Percentiles rank a stretch among this genome's conserved stretches.
Conservation (phyloP, 2,888 invertebrate genomes). For the Amphiduros pacificus region DNA sequence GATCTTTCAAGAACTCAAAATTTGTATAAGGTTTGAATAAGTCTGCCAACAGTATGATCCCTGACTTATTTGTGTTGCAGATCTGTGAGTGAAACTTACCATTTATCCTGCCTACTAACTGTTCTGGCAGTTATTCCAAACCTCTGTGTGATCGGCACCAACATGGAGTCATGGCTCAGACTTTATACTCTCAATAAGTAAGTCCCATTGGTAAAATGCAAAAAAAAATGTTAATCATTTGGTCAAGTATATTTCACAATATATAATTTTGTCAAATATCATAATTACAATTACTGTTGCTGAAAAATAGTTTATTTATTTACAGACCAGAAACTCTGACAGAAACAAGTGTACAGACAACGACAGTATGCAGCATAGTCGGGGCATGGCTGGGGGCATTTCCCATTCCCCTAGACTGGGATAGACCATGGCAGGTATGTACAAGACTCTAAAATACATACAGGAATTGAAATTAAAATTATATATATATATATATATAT, state of each 20-base stretch:
- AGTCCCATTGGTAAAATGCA: not conserved
- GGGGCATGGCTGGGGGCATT: slow-evolving; percentile 85
- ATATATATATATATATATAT: too few relatives aligned
- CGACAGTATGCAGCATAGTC: slow-evolving; percentile 59
- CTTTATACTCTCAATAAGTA: slow-evolving; percentile 11
- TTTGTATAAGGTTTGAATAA: too few relatives aligned
- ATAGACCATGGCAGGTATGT: slow-evolving; percentile 81
- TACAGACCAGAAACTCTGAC: slow-evolving; percentile 4
- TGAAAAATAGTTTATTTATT: not conserved
- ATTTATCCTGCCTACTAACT: slow-evolving; percentile 46
- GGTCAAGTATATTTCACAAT: too few relatives aligned
- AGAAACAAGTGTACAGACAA: slow-evolving; percentile 14
- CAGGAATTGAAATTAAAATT: too few relatives aligned
- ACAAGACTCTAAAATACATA: too few relatives aligned
- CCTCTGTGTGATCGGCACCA: slow-evolving; percentile 32
- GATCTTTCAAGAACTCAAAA: too few relatives aligned
- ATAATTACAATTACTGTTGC: not conserved
- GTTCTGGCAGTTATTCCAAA: slow-evolving; percentile 38
- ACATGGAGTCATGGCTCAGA: slow-evolving; percentile 18
- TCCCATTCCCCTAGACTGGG: slow-evolving; percentile 89
- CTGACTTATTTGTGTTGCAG: too few relatives aligned
- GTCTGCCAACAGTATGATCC: too few relatives aligned
- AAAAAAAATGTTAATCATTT: not conserved
- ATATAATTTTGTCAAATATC: too few relatives aligned
- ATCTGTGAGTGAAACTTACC: slow-evolving; percentile 46